Evolutionary conservation across 2,113 vertebrate species (phyloP).

Genomic region (Cebidichthys violaceus): DNA sequence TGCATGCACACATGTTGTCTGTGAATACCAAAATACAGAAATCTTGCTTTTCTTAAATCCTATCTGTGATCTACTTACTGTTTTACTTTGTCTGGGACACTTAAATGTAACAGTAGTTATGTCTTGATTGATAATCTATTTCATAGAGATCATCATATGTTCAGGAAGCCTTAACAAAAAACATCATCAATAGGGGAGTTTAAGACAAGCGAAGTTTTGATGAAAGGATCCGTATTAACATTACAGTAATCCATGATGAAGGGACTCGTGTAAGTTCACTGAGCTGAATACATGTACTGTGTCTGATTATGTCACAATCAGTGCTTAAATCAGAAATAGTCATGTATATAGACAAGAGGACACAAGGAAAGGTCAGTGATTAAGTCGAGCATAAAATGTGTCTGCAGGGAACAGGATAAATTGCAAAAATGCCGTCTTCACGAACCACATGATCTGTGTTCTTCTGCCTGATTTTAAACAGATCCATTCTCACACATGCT

Average conservation of each 20-base stretch:
- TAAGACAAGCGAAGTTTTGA: not conserved
- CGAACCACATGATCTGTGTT: not conserved
- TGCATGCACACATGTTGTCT: constrained; percentile 1
- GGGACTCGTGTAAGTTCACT: too few species aligned
- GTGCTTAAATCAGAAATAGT: not conserved
- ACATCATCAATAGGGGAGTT: not conserved
- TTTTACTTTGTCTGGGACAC: not conserved
- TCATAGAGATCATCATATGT: not conserved
- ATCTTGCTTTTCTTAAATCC: constrained; percentile 15
- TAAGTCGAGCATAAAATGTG: not conserved
- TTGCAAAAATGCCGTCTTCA: not conserved
- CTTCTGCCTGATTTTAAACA: not conserved
- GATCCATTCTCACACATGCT: not conserved
- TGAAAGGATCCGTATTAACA: not conserved
- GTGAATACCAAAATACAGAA: constrained; percentile 24
- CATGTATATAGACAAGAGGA: not conserved
- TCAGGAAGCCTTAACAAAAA: not conserved
- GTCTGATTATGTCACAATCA: constrained; percentile 1
- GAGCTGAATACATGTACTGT: not conserved
- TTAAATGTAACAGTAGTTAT: not conserved
- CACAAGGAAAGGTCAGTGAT: not conserved
- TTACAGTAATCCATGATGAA: not conserved
- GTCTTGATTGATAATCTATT: not conserved
- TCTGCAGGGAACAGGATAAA: constrained; percentile 7
- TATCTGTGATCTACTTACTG: not conserved